Percentiles rank a stretch among this genome's conserved stretches.
These are phyloP conservation scores for Heliconius himera DNA, from an alignment of 1,140 invertebrate genomes.

Conservation along the genomic window DNA sequence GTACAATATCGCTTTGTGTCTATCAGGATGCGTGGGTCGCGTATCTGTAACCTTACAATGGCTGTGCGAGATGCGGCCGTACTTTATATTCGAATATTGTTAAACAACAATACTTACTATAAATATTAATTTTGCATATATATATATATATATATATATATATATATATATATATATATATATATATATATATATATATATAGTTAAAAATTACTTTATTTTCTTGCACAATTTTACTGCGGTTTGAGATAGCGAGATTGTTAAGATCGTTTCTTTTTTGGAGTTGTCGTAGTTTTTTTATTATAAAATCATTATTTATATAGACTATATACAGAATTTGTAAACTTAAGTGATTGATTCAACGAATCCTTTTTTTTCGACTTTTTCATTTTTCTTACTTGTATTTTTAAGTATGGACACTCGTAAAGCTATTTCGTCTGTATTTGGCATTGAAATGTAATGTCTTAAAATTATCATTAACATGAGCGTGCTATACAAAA, in stretches of 20 bases:
- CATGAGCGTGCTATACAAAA: background rate
- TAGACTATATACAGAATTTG: no score
- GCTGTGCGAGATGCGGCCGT: background rate
- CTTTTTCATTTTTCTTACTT: no score
- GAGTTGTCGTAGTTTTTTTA: no score
- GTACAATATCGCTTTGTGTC: slow-evolving; percentile 65
- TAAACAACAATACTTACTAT: background rate
- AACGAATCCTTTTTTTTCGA: background rate
- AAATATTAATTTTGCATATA: background rate
- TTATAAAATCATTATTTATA: no score
- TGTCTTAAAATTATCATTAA: slow-evolving; percentile 2
- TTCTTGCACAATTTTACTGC: background rate
- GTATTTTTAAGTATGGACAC: no score
- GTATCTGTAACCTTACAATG: slow-evolving; percentile 36
- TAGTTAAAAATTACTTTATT: background rate
- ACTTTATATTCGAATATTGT: slow-evolving; percentile 5
- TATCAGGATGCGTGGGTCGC: slow-evolving; percentile 50
- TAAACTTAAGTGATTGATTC: background rate
- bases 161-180: no score
- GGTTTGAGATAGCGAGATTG: no score
- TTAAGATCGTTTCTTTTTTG: no score
- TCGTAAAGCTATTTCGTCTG: background rate
- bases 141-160: no score
- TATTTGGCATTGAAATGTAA: background rate
- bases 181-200: no score